Percentiles rank a stretch among this genome's conserved stretches.
Evolutionary conservation across 2,113 vertebrate species (phyloP).

Genomic region (Strigops habroptila): DNA sequence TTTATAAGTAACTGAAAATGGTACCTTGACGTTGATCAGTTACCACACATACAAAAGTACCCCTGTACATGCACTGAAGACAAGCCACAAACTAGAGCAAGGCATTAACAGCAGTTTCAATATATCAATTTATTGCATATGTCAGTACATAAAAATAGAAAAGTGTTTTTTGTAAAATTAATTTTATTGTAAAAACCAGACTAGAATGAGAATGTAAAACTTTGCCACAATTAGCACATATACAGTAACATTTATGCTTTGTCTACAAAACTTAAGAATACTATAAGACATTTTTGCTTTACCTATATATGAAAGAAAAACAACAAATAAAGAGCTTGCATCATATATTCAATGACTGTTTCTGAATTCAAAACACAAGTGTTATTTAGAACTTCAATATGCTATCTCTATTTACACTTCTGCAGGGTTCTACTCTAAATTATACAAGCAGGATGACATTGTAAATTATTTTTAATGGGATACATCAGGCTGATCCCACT

Average conservation of each 20-base stretch:
- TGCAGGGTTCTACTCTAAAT: background rate
- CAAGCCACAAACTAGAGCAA: slow-evolving; percentile 36
- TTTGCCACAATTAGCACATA: slow-evolving; percentile 55
- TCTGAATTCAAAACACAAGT: slow-evolving; percentile 29
- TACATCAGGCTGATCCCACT: slow-evolving; percentile 3
- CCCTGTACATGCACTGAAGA: background rate
- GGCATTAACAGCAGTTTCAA: slow-evolving; percentile 67
- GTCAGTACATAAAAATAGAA: slow-evolving; percentile 90
- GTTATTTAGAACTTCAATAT: slow-evolving; percentile 29
- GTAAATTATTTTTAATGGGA: slow-evolving; percentile 28
- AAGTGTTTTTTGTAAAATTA: slow-evolving; percentile 77
- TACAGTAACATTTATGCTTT: slow-evolving; percentile 60
- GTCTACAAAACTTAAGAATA: slow-evolving; percentile 56
- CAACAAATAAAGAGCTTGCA: slow-evolving; percentile 1
- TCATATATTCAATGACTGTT: slow-evolving; percentile 51
- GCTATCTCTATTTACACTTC: slow-evolving; percentile 27
- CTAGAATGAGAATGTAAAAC: slow-evolving; percentile 68
- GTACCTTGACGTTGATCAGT: background rate
- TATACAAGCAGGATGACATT: slow-evolving; percentile 48
- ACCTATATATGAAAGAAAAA: slow-evolving; percentile 11
- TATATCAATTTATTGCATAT: slow-evolving; percentile 92
- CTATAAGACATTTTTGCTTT: background rate
- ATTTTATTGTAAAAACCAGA: slow-evolving; percentile 67
- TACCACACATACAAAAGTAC: background rate
- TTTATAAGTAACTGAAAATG: background rate